phyloP scores from a whole-genome alignment of 2,888 invertebrate species.

The Sycophila texana region DNA sequence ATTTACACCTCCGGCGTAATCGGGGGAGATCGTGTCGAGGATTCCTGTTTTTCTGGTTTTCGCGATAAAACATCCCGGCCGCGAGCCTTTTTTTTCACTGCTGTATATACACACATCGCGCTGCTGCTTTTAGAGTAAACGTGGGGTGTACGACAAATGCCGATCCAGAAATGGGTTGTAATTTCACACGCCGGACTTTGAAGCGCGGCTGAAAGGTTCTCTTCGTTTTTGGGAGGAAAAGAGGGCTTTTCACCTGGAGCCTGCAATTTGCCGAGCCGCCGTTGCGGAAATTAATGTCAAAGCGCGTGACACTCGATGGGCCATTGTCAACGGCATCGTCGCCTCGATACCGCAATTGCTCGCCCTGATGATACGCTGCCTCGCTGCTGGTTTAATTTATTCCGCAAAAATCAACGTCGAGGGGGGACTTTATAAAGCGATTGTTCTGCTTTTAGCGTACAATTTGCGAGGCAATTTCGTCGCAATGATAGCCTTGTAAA shows the following conservation, averaged over 20 bases:
- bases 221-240: too few species aligned
- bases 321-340: conserved; percentile 22
- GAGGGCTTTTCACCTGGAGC: not conserved
- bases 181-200: too few species aligned
- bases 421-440: conserved; percentile 1
- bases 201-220: too few species aligned
- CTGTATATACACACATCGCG: too few species aligned
- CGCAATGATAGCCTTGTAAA: not conserved
- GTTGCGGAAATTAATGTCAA: conserved; percentile 16
- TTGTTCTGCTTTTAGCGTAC: conserved; percentile 8
- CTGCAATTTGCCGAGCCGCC: not conserved
- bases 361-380: conserved; percentile 4
- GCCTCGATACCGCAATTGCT: not conserved
- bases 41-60: too few species aligned
- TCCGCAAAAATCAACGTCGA: not conserved
- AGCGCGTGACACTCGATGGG: conserved; percentile 1
- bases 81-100: too few species aligned
- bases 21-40: not conserved
- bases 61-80: too few species aligned
- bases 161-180: too few species aligned
- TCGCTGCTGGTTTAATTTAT: not conserved
- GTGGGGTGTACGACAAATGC: too few species aligned
- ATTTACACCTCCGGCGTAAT: not conserved
- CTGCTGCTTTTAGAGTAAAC: too few species aligned
- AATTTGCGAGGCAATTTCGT: not conserved